Base-by-base conservation (phyloP, 2,797 vertebrate species). In the Prionace glauca region DNA sequence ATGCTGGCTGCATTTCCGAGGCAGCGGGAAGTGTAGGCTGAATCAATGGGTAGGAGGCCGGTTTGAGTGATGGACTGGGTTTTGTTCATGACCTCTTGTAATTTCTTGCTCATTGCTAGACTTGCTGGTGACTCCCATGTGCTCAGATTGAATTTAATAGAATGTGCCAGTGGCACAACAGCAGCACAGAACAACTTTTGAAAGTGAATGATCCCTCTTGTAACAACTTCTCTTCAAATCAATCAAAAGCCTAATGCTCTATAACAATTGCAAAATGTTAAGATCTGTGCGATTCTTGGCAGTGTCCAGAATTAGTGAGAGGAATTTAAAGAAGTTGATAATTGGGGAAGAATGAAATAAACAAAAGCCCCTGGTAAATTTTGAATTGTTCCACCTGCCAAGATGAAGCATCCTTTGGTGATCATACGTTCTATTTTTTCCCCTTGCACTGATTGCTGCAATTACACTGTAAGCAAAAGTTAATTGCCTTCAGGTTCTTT, bases 401-500 rank as follows among this genome's bases (percentile, higher is more conserved):
- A 94, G 12, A 72, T 3, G 14, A 29, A 4, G 69, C 67, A 91
- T n/a, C 88, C 88, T 65, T 92, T 45, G 26, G 93, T 74, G 24
- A 72, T 94, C 41, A 56, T 74, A 74, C 32, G 69, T 94, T 74
- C 69, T 45, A 50, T 50, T 74, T 50, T 94, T 94, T 94, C 71
- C 93, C 72, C 12, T 94, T 56, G 45, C 69, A 94, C 41, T 74
- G 69, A 74, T 94, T 72, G 71, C 92, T 72, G 93, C 93, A 94
- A 74, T 72, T 92, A 92, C 62, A 92, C 5, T 74, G 56, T 94
- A 94, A 74, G 93, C 93, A 94, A 72, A 94, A 74, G 69, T 94
- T 94, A 94, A 94, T 94, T 94, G 69, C 93, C 45, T 94, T 94
- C 67, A 71, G 91, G 36, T 93, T 93, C 29, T 94, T 71, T 74